A percentile compares a stretch with the other conserved stretches of the same genome.
phyloP scores from a whole-genome alignment of 2,797 vertebrate species.

The Bryconaethiops microstoma region DNA sequence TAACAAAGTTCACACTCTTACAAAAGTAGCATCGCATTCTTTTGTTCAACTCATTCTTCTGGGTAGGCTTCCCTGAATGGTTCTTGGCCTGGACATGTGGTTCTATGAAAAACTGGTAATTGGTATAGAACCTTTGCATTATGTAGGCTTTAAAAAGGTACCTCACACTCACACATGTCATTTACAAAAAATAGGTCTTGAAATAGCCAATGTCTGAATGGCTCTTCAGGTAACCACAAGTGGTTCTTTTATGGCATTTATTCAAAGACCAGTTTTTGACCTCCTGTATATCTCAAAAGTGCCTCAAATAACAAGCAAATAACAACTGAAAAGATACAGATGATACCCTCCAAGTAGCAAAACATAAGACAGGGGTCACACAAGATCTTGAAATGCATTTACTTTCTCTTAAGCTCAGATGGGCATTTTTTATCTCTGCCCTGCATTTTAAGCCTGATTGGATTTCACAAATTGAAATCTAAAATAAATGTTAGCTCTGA shows the following conservation, averaged over 20 bases:
- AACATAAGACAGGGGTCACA: not conserved
- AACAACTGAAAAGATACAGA: not conserved
- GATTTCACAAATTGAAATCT: conserved; percentile 10
- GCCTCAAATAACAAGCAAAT: not conserved
- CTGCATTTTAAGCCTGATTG: not conserved
- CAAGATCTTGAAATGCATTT: too few relatives aligned
- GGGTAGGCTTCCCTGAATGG: not conserved
- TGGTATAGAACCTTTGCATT: not conserved
- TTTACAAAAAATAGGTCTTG: not conserved
- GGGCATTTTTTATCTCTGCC: not conserved
- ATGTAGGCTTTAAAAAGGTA: not conserved
- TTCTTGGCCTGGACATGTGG: not conserved
- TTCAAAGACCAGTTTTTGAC: not conserved
- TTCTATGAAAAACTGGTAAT: not conserved
- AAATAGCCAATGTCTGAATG: not conserved
- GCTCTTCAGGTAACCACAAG: not conserved
- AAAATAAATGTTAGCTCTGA: not conserved
- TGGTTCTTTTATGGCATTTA: not conserved
- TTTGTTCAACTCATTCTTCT: not conserved
- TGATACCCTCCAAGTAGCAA: not conserved
- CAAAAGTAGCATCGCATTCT: conserved; percentile 28
- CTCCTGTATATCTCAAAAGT: not conserved
- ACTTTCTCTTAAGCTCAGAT: not conserved
- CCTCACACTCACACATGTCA: not conserved
- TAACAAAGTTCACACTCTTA: conserved; percentile 25